These are phyloP conservation scores for Galleria mellonella DNA, from an alignment of 1,140 invertebrate genomes.

Conservation along the genomic window DNA sequence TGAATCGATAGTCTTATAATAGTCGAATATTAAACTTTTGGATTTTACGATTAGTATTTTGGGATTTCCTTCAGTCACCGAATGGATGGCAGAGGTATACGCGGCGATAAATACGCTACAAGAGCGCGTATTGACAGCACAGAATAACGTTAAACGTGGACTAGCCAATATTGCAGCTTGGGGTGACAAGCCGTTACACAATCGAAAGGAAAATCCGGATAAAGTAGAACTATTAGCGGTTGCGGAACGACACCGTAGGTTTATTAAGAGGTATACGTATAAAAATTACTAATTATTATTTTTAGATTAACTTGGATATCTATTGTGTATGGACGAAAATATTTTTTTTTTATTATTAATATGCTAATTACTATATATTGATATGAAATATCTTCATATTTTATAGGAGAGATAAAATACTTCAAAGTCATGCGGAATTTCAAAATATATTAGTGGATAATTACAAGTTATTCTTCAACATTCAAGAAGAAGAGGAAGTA, in stretches of 20 bases:
- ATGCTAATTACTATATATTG: neutral
- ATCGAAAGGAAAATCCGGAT: constrained; percentile 61
- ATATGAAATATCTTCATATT: neutral
- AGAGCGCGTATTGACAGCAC: constrained; percentile 78
- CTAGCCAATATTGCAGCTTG: constrained; percentile 78
- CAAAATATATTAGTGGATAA: constrained; percentile 40
- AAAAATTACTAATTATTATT: too few species aligned
- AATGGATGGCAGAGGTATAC: constrained; percentile 69
- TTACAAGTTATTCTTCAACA: constrained; percentile 65
- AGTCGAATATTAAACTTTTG: too few species aligned
- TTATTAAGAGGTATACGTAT: constrained; percentile 36
- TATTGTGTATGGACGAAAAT: too few species aligned
- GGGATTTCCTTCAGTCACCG: constrained; percentile 46
- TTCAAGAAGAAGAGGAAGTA: constrained; percentile 56
- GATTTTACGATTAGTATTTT: too few species aligned
- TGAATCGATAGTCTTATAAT: too few species aligned
- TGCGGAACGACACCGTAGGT: constrained; percentile 46
- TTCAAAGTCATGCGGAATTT: constrained; percentile 47
- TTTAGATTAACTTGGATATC: too few species aligned
- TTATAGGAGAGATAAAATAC: constrained; percentile 42
- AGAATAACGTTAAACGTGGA: constrained; percentile 78
- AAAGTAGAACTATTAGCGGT: constrained; percentile 59
- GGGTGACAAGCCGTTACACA: constrained; percentile 81
- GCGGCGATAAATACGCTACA: constrained; percentile 74
- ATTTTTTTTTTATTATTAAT: too few species aligned